phyloP scores from a whole-genome alignment of 2,113 vertebrate genomes.

The Scomber japonicus region DNA sequence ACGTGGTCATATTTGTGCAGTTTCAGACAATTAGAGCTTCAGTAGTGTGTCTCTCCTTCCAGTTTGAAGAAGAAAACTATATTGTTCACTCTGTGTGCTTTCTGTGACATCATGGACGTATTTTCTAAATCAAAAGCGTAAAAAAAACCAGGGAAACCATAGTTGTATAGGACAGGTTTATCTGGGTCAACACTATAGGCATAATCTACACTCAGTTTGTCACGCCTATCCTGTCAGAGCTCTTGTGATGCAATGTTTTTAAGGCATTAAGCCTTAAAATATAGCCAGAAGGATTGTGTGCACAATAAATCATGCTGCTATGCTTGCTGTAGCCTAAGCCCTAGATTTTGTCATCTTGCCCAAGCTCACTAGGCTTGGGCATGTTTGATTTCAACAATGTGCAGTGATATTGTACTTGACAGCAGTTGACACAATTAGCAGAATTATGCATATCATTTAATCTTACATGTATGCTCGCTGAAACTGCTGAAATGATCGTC shows the following conservation, averaged over 20 bases:
- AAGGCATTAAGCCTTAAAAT: conserved; percentile 25
- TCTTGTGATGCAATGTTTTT: conserved; percentile 30
- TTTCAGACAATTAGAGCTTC: too few relatives aligned
- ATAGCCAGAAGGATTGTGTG: conserved; percentile 29
- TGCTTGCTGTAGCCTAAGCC: conserved; percentile 23
- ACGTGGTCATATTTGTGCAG: too few relatives aligned
- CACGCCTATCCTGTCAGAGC: conserved; percentile 3
- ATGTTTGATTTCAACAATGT: conserved; percentile 45
- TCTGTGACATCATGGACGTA: neutral
- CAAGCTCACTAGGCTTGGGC: conserved; percentile 26
- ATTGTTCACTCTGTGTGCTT: neutral
- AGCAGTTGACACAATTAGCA: conserved; percentile 23
- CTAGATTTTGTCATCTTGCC: conserved; percentile 25
- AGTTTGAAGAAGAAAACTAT: too few relatives aligned
- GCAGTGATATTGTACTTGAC: conserved; percentile 40
- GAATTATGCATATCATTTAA: neutral
- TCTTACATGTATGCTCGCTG: neutral
- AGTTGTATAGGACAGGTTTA: neutral
- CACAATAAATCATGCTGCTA: conserved; percentile 18
- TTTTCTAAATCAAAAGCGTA: neutral
- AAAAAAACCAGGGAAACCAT: too few relatives aligned
- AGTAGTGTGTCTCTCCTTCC: too few relatives aligned
- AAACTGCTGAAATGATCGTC: conserved; percentile 3
- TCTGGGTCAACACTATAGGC: neutral
- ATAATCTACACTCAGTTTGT: neutral